These are phyloP conservation scores for Leucophenga maculata DNA, from an alignment of 2,888 invertebrate genomes.

Conservation along the genomic window DNA sequence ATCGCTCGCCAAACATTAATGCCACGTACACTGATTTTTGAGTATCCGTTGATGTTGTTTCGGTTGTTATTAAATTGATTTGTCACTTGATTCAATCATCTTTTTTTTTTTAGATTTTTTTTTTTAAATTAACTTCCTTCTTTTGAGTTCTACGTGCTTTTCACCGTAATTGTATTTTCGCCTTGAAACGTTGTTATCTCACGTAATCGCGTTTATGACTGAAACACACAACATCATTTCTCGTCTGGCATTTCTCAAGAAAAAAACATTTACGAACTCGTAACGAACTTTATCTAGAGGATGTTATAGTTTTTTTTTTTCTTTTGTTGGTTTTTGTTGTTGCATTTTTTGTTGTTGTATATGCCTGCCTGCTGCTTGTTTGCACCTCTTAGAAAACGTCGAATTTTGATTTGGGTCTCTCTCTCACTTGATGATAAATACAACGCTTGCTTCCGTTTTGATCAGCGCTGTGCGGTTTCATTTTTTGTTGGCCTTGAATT, in stretches of 20 bases:
- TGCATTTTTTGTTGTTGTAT: conserved; percentile 35
- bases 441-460: conserved; percentile 48
- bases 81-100: too few relatives aligned
- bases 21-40: too few relatives aligned
- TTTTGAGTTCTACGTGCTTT: too few relatives aligned
- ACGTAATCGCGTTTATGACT: neutral
- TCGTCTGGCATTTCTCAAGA: neutral
- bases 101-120: too few relatives aligned
- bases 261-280: conserved; percentile 1
- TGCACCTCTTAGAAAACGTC: conserved; percentile 54
- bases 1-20: too few relatives aligned
- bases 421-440: conserved; percentile 42
- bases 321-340: conserved; percentile 39
- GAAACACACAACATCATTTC: neutral
- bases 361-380: conserved; percentile 51
- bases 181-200: too few relatives aligned
- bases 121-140: too few relatives aligned
- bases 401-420: conserved; percentile 49
- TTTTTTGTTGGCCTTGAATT: conserved; percentile 82
- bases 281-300: neutral
- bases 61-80: too few relatives aligned
- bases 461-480: conserved; percentile 55
- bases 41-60: too few relatives aligned
- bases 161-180: too few relatives aligned
- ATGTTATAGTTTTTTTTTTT: neutral